Conservation (phyloP, 1,140 invertebrate genomes). For the Lasioglossum albipes region DNA sequence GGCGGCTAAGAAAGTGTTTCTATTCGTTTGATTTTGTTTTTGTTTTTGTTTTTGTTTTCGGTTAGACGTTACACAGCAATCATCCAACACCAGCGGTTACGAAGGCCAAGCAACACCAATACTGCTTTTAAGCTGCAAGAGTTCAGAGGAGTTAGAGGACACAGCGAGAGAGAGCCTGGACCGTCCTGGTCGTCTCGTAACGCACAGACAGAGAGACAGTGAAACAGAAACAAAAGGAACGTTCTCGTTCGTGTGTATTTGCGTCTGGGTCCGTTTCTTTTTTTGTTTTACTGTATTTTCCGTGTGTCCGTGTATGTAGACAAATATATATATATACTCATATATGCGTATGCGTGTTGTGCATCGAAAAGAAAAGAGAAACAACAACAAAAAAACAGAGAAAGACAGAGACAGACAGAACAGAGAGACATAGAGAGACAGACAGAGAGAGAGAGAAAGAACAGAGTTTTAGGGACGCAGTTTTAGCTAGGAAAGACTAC, state of each 20-base stretch:
- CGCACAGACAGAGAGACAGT: slow-evolving; percentile 66
- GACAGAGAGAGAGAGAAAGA: background rate
- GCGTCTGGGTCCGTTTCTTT: background rate
- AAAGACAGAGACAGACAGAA: slow-evolving; percentile 11
- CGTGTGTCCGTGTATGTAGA: background rate
- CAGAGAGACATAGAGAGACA: background rate
- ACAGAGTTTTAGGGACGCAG: slow-evolving; percentile 40
- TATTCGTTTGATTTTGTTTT: background rate
- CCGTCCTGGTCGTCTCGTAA: slow-evolving; percentile 58
- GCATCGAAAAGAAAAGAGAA: background rate
- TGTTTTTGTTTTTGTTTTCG: slow-evolving; percentile 3
- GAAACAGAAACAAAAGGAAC: slow-evolving; percentile 56
- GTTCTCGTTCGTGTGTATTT: slow-evolving; percentile 18
- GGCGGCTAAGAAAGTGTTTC: slow-evolving; percentile 50
- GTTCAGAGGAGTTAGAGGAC: slow-evolving; percentile 64
- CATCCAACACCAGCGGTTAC: slow-evolving; percentile 68
- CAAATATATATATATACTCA: background rate
- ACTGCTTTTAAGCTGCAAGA: slow-evolving; percentile 73
- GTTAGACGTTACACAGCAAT: slow-evolving; percentile 60
- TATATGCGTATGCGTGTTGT: background rate
- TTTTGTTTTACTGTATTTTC: background rate
- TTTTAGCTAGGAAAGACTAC: slow-evolving; percentile 62
- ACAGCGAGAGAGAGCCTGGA: slow-evolving; percentile 39
- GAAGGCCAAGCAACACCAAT: slow-evolving; percentile 78
- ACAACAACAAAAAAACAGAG: background rate